phyloP scores from a whole-genome alignment of 2,797 vertebrate species.

The Protonibea diacanthus region DNA sequence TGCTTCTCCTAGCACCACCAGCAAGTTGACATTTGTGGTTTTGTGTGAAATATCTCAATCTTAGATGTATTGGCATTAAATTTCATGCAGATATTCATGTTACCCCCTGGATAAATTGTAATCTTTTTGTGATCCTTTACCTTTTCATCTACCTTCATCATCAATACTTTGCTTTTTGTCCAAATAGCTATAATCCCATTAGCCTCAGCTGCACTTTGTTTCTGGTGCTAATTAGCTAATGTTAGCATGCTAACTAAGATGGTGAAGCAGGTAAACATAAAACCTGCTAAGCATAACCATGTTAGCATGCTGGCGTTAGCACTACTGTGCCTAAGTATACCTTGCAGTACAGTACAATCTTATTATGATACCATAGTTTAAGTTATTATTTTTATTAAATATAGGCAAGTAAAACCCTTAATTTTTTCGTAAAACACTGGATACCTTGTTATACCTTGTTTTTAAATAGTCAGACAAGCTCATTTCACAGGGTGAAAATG shows the following conservation, averaged over 20 bases:
- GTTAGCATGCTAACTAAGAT: background rate
- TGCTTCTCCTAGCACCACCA: no score
- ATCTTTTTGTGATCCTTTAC: background rate
- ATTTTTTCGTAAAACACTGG: constrained; percentile 16
- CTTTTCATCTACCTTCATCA: background rate
- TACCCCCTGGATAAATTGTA: background rate
- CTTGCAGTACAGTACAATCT: no score
- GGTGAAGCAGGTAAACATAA: background rate
- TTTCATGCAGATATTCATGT: background rate
- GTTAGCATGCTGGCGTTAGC: background rate
- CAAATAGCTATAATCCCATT: no score
- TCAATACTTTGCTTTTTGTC: no score
- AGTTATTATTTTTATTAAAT: background rate
- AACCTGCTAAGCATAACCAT: background rate
- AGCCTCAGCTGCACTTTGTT: no score
- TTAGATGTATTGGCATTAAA: background rate
- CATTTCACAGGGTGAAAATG: background rate
- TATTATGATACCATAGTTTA: no score
- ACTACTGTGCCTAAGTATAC: background rate
- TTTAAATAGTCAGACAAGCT: background rate
- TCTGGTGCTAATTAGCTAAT: no score
- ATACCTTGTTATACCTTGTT: no score
- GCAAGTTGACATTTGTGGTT: background rate
- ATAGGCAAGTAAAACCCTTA: background rate
- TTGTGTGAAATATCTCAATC: background rate